These are phyloP conservation scores for Noctua pronuba DNA, from an alignment of 2,888 invertebrate species.

Conservation along the genomic window DNA sequence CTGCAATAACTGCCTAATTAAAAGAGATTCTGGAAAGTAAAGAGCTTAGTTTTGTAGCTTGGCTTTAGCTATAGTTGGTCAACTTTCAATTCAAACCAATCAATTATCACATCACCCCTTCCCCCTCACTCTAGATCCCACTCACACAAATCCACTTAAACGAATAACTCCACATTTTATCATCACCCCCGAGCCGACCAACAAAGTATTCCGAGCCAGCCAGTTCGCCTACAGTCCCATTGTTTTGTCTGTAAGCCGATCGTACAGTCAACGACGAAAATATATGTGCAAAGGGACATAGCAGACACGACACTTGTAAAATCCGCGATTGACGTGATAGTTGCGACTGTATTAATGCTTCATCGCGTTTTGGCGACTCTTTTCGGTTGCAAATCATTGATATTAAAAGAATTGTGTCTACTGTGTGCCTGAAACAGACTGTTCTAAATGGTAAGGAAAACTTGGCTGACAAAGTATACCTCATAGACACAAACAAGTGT, in stretches of 20 bases:
- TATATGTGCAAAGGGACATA: background rate
- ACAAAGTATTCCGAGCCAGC: slow-evolving; percentile 62
- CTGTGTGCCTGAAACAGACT: background rate
- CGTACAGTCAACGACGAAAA: slow-evolving; percentile 27
- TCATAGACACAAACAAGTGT: too few relatives aligned
- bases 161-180: slow-evolving; percentile 48
- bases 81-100: background rate
- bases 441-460: background rate
- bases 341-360: background rate
- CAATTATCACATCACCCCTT: background rate
- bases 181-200: slow-evolving; percentile 30
- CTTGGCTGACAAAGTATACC: background rate
- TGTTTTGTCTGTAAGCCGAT: slow-evolving; percentile 73
- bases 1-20: background rate
- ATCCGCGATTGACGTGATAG: background rate
- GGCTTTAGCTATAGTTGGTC: background rate
- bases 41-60: background rate
- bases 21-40: background rate
- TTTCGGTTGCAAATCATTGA: background rate
- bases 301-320: background rate
- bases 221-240: slow-evolving; percentile 84
- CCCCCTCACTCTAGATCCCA: background rate
- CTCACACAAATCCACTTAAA: slow-evolving; percentile 42
- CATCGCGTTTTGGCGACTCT: background rate
- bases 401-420: background rate